Base-by-base conservation (phyloP, 2,113 vertebrate species). In the Rhipidura dahli region DNA sequence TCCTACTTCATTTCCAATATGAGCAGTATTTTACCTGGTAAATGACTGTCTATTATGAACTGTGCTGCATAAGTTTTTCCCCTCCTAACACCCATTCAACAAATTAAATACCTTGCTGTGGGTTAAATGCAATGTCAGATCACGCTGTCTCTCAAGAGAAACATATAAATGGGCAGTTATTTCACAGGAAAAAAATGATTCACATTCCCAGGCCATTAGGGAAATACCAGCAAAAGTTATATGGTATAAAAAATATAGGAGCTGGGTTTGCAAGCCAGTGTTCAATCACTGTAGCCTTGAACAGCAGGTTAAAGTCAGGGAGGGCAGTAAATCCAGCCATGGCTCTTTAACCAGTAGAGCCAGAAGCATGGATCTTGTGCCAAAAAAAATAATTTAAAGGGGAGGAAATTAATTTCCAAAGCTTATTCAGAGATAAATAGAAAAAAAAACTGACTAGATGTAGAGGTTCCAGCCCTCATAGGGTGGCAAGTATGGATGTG, bases 261-360 rank as follows among this genome's bases (percentile, higher is more conserved):
- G 49, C 54, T 93, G 70, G 68, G 57, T 94, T 97, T 97, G 84
- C 90, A 95, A 97, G 89, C 54, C 93, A 87, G 76, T 75, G 64
- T 91, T 97, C 96, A 94, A 96, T 97, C 97, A 97, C 85, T 81
- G 86, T 37, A 93, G 90, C 96, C 95, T 97, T 97, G 97, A 97
- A 94, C 87, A 97, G 81, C 82, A 94, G 94, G 92, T 94, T 95
- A 93, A 93, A 93, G 89, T 79, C 95, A 92, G 94, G 66, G 60
- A 94, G 15, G 57, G 85, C 76, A 85, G 94, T 97, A 97, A 97
- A 97, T 97, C 92, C 73, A 91, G 51, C 50, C 78, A 54, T 64
- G 90, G 78, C 39, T 97, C 89, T 96, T 92, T 87, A 97, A 89
- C 87, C 87, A 83, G 39, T 61, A 70, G 57, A 90, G 71, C 73